Base-by-base conservation (phyloP, 2,113 vertebrate genomes). In the Hypomesus transpacificus region DNA sequence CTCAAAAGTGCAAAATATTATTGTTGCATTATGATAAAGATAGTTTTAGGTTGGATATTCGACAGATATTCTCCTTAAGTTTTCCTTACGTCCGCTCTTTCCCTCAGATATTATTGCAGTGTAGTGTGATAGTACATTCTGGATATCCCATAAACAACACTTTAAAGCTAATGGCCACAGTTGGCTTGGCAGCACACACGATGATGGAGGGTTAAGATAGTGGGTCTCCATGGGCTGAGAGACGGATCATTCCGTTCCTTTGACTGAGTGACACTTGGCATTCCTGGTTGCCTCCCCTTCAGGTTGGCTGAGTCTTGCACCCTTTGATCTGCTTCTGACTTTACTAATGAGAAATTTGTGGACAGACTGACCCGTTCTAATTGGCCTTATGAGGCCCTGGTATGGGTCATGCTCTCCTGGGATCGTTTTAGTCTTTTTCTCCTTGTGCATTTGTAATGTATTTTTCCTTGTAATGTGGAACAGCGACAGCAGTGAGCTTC, bases 271-370 rank as follows among this genome's bases (percentile, higher is more conserved):
- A 80, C 78, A 73, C 65, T 14, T 51, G 66, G 56, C 73, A 75
- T 54, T 75, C 59, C 51, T 20, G 22, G 14, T 34, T 79, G 74
- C 79, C 79, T 82, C 85, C 71, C 70, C 69, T 74, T 52, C 81
- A 39, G 68, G 67, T 77, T 67, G 18, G 66, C 24, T 46, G 34
- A 72, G 34, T 13, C 21, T 21, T 39, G 57, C 26, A 67, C 71
- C 68, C 81, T 85, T 85, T 88, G 83, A 89, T 87, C 85, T 82
- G 71, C 75, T 67, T 77, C 69, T 78, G 75, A 76, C 54, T 83
- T 86, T 83, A 78, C 84, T 85, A 85, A 87, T 85, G 80, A 85
- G 78, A 77, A 80, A 81, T 85, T 81, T 86, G 81, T 71, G 84
- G 84, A 85, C 84, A 84, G 80, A 77, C 20, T 87, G 86, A 90